phyloP scores from a whole-genome alignment of 1,140 invertebrate species.

The Pseudachorutes palmiensis region DNA sequence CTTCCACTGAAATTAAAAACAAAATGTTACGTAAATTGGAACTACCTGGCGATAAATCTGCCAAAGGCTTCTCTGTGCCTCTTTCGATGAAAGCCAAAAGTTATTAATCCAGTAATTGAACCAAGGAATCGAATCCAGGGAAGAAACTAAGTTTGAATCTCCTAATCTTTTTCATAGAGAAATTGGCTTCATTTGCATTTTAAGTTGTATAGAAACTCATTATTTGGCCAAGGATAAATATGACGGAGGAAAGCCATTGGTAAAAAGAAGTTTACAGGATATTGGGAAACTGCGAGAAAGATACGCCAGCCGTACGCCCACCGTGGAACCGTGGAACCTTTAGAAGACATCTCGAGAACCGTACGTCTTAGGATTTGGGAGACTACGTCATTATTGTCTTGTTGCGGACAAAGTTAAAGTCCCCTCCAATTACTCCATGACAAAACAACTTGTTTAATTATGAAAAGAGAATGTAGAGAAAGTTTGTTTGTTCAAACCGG shows the following conservation, averaged over 20 bases:
- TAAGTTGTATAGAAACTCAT: no score
- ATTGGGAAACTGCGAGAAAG: no score
- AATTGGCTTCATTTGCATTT: neutral
- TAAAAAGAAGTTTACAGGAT: no score
- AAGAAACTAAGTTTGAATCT: neutral
- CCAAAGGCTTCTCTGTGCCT: neutral
- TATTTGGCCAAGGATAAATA: no score
- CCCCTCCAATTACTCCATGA: no score
- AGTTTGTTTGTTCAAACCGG: neutral
- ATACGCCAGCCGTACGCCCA: no score
- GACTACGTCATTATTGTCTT: no score
- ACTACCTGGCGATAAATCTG: neutral
- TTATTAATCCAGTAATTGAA: neutral
- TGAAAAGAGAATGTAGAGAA: neutral
- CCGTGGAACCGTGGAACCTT: no score
- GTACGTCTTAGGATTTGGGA: no score
- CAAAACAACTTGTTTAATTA: conserved; percentile 8
- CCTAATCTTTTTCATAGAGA: neutral
- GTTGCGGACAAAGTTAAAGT: no score
- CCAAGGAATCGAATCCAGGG: neutral
- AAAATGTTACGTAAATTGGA: neutral
- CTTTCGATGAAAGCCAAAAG: neutral
- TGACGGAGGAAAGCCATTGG: no score
- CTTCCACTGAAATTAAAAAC: conserved; percentile 27
- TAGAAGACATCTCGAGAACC: no score